Conservation (phyloP, 2,888 invertebrate species). For the Pterostichus niger region DNA sequence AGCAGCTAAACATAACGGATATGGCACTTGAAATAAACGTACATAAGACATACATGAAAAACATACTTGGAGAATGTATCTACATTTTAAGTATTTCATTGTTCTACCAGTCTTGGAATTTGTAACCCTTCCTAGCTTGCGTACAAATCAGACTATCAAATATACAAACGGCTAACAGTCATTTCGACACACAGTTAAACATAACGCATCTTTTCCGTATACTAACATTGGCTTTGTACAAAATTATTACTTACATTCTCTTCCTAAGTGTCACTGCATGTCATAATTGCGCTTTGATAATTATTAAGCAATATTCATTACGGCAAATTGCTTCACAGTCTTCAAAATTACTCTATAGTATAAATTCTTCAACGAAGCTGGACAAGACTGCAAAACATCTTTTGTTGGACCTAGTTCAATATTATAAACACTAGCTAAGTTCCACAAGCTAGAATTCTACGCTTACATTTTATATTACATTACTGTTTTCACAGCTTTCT, state of each 20-base stretch:
- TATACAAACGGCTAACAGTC: constrained; percentile 59
- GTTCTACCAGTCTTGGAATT: constrained; percentile 66
- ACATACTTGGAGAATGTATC: constrained; percentile 33
- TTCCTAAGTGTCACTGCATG: constrained; percentile 51
- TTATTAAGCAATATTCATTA: constrained; percentile 54
- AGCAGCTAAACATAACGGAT: background rate
- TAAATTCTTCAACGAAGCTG: constrained; percentile 57
- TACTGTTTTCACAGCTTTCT: constrained; percentile 32
- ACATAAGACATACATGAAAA: constrained; percentile 59
- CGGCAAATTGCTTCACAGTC: constrained; percentile 62
- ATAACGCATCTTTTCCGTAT: constrained; percentile 68
- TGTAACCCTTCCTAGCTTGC: constrained; percentile 57
- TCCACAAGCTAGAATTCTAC: constrained; percentile 51
- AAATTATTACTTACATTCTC: constrained; percentile 68
- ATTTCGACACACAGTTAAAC: constrained; percentile 50
- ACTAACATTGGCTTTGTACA: constrained; percentile 70
- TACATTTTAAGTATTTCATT: constrained; percentile 65
- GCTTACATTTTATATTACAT: constrained; percentile 40
- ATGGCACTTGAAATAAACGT: constrained; percentile 38
- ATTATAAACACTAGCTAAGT: constrained; percentile 62
- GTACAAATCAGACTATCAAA: constrained; percentile 64
- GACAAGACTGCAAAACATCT: constrained; percentile 61
- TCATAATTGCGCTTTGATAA: constrained; percentile 55
- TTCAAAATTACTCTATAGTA: constrained; percentile 44
- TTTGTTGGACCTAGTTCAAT: constrained; percentile 52